Percentiles rank a stretch among this genome's conserved stretches.
phyloP scores from a whole-genome alignment of 2,797 vertebrate genomes.

The Rhyacichthys aspro region DNA sequence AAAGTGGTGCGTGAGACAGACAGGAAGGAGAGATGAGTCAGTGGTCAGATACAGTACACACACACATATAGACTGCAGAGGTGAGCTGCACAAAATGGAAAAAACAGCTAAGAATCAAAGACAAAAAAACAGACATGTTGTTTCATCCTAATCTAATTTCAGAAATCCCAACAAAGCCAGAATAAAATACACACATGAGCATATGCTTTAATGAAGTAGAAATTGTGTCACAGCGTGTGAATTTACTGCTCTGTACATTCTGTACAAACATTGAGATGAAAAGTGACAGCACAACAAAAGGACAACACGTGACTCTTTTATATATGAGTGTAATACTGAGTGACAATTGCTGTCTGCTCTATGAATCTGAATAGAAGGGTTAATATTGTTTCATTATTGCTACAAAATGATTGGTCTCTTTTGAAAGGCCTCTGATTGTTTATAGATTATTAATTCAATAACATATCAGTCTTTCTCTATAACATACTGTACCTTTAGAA shows the following conservation, averaged over 20 bases:
- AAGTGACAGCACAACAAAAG: slow-evolving; percentile 31
- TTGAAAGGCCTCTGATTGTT: too few relatives aligned
- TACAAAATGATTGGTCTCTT: slow-evolving; percentile 4
- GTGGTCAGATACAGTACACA: too few relatives aligned
- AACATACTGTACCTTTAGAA: too few relatives aligned
- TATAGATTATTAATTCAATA: too few relatives aligned
- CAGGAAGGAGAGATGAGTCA: slow-evolving; percentile 1
- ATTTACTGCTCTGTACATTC: slow-evolving; percentile 14
- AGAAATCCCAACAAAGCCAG: neutral
- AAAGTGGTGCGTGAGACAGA: neutral
- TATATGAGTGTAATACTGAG: slow-evolving; percentile 24
- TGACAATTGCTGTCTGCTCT: neutral
- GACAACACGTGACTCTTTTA: slow-evolving; percentile 25
- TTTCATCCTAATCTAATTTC: too few relatives aligned
- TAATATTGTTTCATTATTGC: neutral
- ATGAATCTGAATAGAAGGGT: neutral
- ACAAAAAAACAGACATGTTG: too few relatives aligned
- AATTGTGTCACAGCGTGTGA: slow-evolving; percentile 34
- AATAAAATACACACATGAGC: neutral
- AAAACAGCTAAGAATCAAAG: neutral
- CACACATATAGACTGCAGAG: too few relatives aligned
- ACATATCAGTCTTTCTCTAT: too few relatives aligned
- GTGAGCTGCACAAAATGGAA: neutral
- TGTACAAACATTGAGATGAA: slow-evolving; percentile 19
- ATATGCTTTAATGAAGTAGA: neutral